A percentile compares a stretch with the other conserved stretches of the same genome.
phyloP scores from a whole-genome alignment of 2,113 vertebrate species.

The Pampusana beccarii region DNA sequence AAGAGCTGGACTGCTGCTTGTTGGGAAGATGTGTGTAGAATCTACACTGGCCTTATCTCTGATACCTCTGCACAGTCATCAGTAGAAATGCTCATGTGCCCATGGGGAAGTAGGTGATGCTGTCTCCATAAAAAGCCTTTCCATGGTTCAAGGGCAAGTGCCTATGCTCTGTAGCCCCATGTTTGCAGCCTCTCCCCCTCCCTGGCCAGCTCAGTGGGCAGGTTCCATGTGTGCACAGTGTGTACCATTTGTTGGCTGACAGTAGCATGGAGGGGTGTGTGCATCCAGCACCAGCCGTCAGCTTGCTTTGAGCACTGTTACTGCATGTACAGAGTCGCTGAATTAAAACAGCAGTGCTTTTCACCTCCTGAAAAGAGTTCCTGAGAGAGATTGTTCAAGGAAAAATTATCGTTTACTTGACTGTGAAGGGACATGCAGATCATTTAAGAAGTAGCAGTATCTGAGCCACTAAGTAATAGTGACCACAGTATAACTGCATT shows the following conservation, averaged over 20 bases:
- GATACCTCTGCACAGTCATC: neutral
- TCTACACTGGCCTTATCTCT: neutral
- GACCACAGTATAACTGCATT: neutral
- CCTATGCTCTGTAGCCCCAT: neutral
- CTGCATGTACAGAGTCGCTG: neutral
- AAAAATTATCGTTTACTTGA: neutral
- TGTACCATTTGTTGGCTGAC: neutral
- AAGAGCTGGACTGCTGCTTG: neutral
- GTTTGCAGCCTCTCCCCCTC: neutral
- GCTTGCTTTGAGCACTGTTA: neutral
- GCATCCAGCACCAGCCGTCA: neutral
- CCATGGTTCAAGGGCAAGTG: rapidly evolving
- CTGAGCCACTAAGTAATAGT: neutral
- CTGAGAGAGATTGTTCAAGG: neutral
- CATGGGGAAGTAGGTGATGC: neutral
- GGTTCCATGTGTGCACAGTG: neutral
- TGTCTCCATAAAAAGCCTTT: neutral
- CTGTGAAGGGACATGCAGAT: neutral
- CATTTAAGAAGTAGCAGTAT: neutral
- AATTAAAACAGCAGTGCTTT: neutral
- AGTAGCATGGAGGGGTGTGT: neutral
- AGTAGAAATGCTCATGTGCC: too few species aligned
- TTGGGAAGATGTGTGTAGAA: neutral
- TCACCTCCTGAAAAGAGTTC: neutral
- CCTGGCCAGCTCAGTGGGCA: too few species aligned